Base-by-base conservation (phyloP, 2,797 vertebrate species). In the Silurus lanzhouensis region DNA sequence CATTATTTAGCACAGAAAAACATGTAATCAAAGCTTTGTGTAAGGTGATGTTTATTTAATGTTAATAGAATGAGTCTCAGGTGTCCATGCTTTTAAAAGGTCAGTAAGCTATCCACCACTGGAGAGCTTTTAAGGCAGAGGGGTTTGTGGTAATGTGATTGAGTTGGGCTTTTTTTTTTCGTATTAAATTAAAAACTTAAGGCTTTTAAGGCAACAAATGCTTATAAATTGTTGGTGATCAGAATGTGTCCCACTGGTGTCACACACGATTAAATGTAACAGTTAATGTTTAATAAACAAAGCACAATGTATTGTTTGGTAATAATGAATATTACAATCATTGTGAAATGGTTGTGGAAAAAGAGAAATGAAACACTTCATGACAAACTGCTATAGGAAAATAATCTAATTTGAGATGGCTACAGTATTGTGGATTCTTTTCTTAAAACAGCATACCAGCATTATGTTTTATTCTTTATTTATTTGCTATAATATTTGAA, bases 81-180 rank as follows among this genome's bases (percentile, higher is more conserved):
- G 58, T 78, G 76, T 78, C 76, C 5, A 2, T 3, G 27, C 20
- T 80, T 80, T 80, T 12, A 25, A 64, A 80, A 80, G 77, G 60
- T 80, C 38, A 80, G 77, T 48, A 80, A 80, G 22, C 38, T 80
- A 48, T 25, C 20, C 22, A 3, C 77, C 60, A 63, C 77, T 48
- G 44, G 13, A 63, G 60, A 63, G 61, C 63, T 22, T 14, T 64
- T 1, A 44, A 20, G 8, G 25, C 8, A 75, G 14, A 25, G 48
- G 7, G 48, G 48, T 52, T 52, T 17, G 19, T 60, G 27, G 25
- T 60, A 60, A 77, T 10, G 3, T 60, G 27, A 60, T 17, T 77
- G 55, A 52, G 71, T 27, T 13, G 10, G 14, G 48, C 25, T 72
- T n/a, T 7, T n/a, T 55, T 52, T 10, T 55, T n/a, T 25, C 12